Percentiles rank a stretch among this genome's conserved stretches.
phyloP scores from a whole-genome alignment of 2,113 vertebrate species.

The Brachyistius frenatus region DNA sequence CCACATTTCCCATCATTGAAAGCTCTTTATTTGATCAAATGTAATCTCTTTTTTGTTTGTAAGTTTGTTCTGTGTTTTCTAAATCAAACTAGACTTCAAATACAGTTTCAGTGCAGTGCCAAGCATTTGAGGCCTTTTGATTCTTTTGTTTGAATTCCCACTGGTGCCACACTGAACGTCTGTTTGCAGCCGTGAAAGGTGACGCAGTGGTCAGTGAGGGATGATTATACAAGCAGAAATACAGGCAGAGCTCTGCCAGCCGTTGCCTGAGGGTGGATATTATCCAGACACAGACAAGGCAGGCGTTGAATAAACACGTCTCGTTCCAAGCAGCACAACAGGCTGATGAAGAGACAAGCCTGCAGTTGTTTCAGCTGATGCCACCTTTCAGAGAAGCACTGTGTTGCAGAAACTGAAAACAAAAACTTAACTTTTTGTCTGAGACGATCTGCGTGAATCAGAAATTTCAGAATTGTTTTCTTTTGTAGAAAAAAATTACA shows the following conservation, averaged over 20 bases:
- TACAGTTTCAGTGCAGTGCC: no score
- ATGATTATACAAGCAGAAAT: constrained; percentile 71
- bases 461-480: not conserved
- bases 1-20: no score
- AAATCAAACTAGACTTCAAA: no score
- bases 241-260: constrained; percentile 67
- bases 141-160: constrained; percentile 19
- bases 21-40: no score
- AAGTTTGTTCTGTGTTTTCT: no score
- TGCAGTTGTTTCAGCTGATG: constrained; percentile 16
- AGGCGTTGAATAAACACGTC: constrained; percentile 73
- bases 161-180: constrained; percentile 21
- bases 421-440: not conserved
- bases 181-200: constrained; percentile 50
- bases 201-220: constrained; percentile 57
- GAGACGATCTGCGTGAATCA: no score
- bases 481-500: no score
- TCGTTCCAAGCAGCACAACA: constrained; percentile 45
- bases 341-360: constrained; percentile 44
- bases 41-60: no score
- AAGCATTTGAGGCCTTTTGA: not conserved
- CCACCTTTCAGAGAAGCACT: constrained; percentile 11
- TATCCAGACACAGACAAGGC: constrained; percentile 63
- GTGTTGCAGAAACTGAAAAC: constrained; percentile 3
- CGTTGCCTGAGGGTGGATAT: constrained; percentile 55